Evolutionary conservation across 2,113 vertebrate genomes (phyloP).

Genomic region (Melanocharis versteri): DNA sequence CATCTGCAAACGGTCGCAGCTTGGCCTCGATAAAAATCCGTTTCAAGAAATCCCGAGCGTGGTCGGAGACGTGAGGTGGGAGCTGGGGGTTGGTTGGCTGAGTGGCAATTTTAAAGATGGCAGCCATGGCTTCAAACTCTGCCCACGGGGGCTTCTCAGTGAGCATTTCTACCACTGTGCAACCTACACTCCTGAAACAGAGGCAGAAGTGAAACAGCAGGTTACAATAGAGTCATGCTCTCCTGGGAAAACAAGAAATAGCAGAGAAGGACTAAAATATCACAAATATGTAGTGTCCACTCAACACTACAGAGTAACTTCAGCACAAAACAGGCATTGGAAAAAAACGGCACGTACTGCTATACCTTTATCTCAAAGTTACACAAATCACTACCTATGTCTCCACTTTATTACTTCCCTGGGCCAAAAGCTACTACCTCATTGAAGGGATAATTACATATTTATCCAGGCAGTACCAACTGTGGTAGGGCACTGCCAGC

Average conservation of each 20-base stretch:
- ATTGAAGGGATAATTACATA: neutral
- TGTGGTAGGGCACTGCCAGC: rapidly evolving
- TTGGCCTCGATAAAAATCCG: constrained; percentile 96
- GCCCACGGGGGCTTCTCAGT: constrained; percentile 97
- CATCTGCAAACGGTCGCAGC: constrained; percentile 90
- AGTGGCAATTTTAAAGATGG: constrained; percentile 99
- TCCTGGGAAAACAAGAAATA: neutral
- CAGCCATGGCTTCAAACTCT: constrained; percentile 98
- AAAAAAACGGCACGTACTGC: rapidly evolving
- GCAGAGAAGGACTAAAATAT: neutral
- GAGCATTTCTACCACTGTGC: constrained; percentile 98
- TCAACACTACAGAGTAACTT: neutral
- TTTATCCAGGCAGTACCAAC: neutral
- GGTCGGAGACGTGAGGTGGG: constrained; percentile 91
- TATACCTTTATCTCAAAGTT: neutral
- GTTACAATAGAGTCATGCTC: neutral
- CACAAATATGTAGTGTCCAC: neutral
- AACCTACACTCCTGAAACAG: constrained; percentile 90
- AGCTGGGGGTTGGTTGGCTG: constrained; percentile 96
- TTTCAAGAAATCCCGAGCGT: constrained; percentile 94
- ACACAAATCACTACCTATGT: neutral
- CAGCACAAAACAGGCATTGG: neutral
- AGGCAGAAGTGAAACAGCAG: constrained; percentile 32
- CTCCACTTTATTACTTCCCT: neutral
- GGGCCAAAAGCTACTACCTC: neutral